Base-by-base conservation (phyloP, 1,140 invertebrate species). In the Meloidogyne floridensis region DNA sequence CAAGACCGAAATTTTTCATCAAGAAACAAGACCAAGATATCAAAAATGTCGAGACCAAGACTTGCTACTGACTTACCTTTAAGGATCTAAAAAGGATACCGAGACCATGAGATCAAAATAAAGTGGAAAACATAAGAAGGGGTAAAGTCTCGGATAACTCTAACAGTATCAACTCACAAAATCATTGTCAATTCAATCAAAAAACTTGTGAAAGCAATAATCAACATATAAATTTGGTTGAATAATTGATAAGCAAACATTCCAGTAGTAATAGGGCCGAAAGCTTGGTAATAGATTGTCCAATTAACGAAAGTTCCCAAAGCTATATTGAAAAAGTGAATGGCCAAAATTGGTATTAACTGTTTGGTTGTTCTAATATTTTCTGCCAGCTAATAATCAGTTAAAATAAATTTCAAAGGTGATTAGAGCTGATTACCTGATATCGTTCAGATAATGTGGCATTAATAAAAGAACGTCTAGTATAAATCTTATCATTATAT, bases 301-400 rank as follows among this genome's bases (percentile, higher is more conserved):
- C 59, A 65, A 65, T 65, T 65, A 43, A 65, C 56, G 42, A 70
- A 42, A 10, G 51, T 78, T 59, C 56, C 70, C 32, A 59, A 78
- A 8, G 56, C 56, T 15, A 78, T 78, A 65, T 78, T 78, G n/a
- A 65, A 54, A 43, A 78, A 59, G 32, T 78, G 76, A 70, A 78
- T 69, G 3, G 43, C 76, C 76, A 78, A 65, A 32, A 70, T 65
- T 18, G 76, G 76, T 10, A 78, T 5, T 47, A 78, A 8, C 8
- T 78, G 76, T 54, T 65, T 78, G 8, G 56, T 70, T 13, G 70
- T 56, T 8, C 76, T 59, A 10, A 78, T 59, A 65, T 78, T 78
- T 65, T 78, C 76, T 51, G 76, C 59, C n/a, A 78, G 13, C 47
- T 78, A 70, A 78, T 15, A 65, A 54, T 20, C 20, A 20, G 20